Base-by-base conservation (phyloP, 2,888 invertebrate species). In the Thelaira solivaga region DNA sequence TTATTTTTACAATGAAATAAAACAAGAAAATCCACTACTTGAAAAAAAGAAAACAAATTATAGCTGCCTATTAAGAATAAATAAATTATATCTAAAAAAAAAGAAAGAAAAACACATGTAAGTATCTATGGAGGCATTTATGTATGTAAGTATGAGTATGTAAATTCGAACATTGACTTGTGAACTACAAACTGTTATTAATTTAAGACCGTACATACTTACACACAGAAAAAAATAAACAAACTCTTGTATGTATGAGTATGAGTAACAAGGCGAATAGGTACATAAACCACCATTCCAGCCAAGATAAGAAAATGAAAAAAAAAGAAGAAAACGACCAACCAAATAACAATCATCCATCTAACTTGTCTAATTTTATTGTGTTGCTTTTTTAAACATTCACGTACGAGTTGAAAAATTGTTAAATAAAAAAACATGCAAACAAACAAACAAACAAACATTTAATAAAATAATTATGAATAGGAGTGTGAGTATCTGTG, bases 361-460 rank as follows among this genome's bases (percentile, higher is more conserved):
- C 73, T 62, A 77, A 77, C 67, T 73, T 77, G 73, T 68, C 77
- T 73, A 73, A 68, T 73, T 77, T 77, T 73, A 68, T 77, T 61
- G 55, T 73, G 55, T 64, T 77, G 49, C 49, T 73, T 49, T 64
- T n/a, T 64, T 49, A 53, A 72, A 64, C 49, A 53, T 41, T 61
- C 22, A 49, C 69, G 67, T 49, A 61, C 67, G 8, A 41, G 57
- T 57, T 62, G 10, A 64, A 39, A 43, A 45, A 43, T 49, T 31
- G 36, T 22, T 55, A 59, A 22, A 31, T 13, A n/a, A n/a, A n/a
- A n/a, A n/a, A n/a, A n/a, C n/a, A n/a, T n/a, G n/a, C n/a, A n/a
- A n/a, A 36, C 39, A 36, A 29, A 36, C 26, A 10, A 13, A 10
- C 36, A 39, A 13, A 29, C 16, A 68, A 16, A 39, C 11, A 13